Evolutionary conservation across 2,888 invertebrate species (phyloP).

Genomic region (Neocrepidodera transversa): DNA sequence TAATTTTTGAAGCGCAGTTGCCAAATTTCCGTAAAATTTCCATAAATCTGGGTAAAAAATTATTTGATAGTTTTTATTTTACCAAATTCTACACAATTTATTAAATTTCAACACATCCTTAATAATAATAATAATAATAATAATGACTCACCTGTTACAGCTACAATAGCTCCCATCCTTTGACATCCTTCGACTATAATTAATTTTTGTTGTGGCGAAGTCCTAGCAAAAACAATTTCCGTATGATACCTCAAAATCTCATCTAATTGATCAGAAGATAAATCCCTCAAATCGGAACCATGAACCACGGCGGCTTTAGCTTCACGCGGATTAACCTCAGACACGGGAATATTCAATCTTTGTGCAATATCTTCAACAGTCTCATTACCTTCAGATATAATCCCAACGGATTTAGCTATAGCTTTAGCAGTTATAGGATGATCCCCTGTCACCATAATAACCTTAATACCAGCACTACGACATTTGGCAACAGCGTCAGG

Average conservation of each 20-base stretch:
- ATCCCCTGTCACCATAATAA: slow-evolving; percentile 96
- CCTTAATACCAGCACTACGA: slow-evolving; percentile 87
- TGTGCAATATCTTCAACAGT: slow-evolving; percentile 94
- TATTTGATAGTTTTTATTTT: no score
- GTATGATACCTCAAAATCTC: slow-evolving; percentile 93
- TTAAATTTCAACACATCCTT: no score
- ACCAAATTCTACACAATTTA: no score
- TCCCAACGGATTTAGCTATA: slow-evolving; percentile 93
- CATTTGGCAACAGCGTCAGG: slow-evolving; percentile 98
- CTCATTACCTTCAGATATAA: slow-evolving; percentile 93
- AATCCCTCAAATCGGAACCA: slow-evolving; percentile 87
- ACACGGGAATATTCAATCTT: slow-evolving; percentile 85
- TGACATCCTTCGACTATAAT: slow-evolving; percentile 94
- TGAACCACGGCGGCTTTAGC: slow-evolving; percentile 92
- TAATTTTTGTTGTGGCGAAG: slow-evolving; percentile 94
- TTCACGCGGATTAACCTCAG: slow-evolving; percentile 88
- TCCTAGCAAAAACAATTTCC: slow-evolving; percentile 96
- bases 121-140: no score
- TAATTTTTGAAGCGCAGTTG: no score
- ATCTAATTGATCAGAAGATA: slow-evolving; percentile 85
- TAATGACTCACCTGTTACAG: slow-evolving; percentile 81
- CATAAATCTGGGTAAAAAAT: no score
- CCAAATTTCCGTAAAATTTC: no score
- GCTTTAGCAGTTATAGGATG: slow-evolving; percentile 96
- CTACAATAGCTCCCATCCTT: slow-evolving; percentile 89